Base-by-base conservation (phyloP, 2,888 invertebrate genomes). In the Andrena camellia region DNA sequence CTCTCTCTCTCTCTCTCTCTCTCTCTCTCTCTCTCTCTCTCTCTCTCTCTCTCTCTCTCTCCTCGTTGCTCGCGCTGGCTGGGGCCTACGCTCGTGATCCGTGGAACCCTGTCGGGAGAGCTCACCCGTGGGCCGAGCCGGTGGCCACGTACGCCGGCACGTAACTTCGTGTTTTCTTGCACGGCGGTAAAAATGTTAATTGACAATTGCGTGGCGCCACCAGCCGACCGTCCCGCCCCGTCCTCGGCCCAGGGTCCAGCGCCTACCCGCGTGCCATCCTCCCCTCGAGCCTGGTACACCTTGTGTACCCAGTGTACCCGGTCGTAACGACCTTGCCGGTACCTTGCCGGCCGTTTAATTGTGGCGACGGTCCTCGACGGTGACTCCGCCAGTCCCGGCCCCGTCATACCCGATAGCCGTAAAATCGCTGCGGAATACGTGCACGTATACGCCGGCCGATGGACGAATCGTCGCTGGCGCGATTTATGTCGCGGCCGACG, bases 191-290 rank as follows among this genome's bases (percentile, higher is more conserved):
- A 93, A 93, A 92, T 93, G 91, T 92, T 93, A 94, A 93, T 93
- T 92, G 93, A 93, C 93, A 92, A 93, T 93, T 93, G 91, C 92
- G 91, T 90, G 92, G 93, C 93, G 92, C 92, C 93, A 92, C 88
- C 89, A 88, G 81, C 88, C 87, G 42, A 82, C 85, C 88, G 86
- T 86, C 89, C 88, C 85, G 85, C 82, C 85, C 73, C 77, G 76
- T 66, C 70, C 42, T 77, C 68, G 59, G 42, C 42, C 42, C 42
- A 17, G 42, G 42, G 42, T 23, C 50, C 78, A 59, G 52, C 60
- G 66, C 70, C 54, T 33, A 72, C 60, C 82, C 31, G 23, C 63
- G 67, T 42, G 69, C 26, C 69, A 66, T 62, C 75, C 71, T 74
- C 77, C 59, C 20, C 76, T 57, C 42, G 42, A 42, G 42, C 42